Conservation (phyloP, 2,888 invertebrate genomes). For the Tachina grossa region DNA sequence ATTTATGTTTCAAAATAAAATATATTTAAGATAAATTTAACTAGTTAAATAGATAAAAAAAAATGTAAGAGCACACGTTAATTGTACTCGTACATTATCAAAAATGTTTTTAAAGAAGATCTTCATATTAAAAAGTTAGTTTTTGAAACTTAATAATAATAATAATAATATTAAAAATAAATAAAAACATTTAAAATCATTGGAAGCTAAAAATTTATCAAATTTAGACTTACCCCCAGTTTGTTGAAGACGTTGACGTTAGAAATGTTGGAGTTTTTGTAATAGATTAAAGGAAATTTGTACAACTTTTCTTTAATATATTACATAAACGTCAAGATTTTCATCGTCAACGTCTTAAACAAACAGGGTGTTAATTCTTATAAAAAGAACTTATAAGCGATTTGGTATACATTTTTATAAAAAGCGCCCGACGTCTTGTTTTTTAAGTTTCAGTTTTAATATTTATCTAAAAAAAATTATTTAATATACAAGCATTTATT, state of each 20-base stretch:
- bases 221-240: too few relatives aligned
- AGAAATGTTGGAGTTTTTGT: too few relatives aligned
- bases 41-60: constrained; percentile 56
- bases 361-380: constrained; percentile 5
- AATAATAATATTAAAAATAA: constrained; percentile 14
- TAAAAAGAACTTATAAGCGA: constrained; percentile 50
- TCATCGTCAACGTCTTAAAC: too few relatives aligned
- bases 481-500: constrained; percentile 15
- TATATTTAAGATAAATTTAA: constrained; percentile 54
- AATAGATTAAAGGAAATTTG: too few relatives aligned
- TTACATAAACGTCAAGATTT: too few relatives aligned
- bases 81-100: constrained; percentile 51
- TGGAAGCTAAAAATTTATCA: constrained; percentile 18
- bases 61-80: constrained; percentile 63
- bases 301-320: too few relatives aligned
- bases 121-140: constrained; percentile 27
- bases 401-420: constrained; percentile 43
- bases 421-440: constrained; percentile 19
- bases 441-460: constrained; percentile 9
- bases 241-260: too few relatives aligned
- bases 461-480: constrained; percentile 12
- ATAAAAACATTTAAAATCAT: constrained; percentile 40
- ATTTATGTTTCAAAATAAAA: constrained; percentile 24
- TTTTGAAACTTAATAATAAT: constrained; percentile 30
- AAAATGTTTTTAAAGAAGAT: background rate